Base-by-base conservation (phyloP, 2,888 invertebrate species). In the Lithophane ornitopus region DNA sequence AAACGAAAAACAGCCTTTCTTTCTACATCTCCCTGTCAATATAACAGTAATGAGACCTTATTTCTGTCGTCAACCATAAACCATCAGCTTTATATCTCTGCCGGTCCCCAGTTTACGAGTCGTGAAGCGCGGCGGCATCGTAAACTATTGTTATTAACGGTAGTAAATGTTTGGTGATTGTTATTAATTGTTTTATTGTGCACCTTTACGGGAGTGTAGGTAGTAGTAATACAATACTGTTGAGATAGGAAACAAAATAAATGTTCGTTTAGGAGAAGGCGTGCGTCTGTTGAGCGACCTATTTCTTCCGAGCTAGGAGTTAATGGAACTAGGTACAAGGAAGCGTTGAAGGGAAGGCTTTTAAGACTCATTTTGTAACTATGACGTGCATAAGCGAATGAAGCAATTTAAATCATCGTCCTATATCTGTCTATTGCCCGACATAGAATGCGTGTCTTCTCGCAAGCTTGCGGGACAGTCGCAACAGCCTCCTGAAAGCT, bases 131-230 rank as follows among this genome's bases (percentile, higher is more conserved):
- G 44, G 59, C 7, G 11, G 7, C 22, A 9, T 76, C 85, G 72
- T 82, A 73, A 80, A 72, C 69, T 54, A 69, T 68, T 65, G 76
- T 84, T 76, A 73, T 66, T 41, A 3, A 66, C n/a, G 7, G 58
- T 4, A 8, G 73, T 78, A 67, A 74, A 71, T 54, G 59, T 52
- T 62, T 19, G 8, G 62, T 41, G 11, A 52, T 76, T 70, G 61
- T 79, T 83, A 78, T 70, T 73, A 84, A 71, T 80, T 49, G 70
- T 84, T 74, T 80, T 73, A 70, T 58, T 70, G 69, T 75, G 41
- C n/a, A 54, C n/a, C 28, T 65, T 61, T 70, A 59, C 26, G 49
- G 34, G 6, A 34, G 34, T 34, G 34, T 34, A 3, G 34, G 6
- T 34, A 34, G 16, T 14, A 28, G n/a, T 16, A 0, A 54, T 63